These are phyloP conservation scores for Columba livia DNA, from an alignment of 2,113 vertebrate genomes.

Conservation along the genomic window DNA sequence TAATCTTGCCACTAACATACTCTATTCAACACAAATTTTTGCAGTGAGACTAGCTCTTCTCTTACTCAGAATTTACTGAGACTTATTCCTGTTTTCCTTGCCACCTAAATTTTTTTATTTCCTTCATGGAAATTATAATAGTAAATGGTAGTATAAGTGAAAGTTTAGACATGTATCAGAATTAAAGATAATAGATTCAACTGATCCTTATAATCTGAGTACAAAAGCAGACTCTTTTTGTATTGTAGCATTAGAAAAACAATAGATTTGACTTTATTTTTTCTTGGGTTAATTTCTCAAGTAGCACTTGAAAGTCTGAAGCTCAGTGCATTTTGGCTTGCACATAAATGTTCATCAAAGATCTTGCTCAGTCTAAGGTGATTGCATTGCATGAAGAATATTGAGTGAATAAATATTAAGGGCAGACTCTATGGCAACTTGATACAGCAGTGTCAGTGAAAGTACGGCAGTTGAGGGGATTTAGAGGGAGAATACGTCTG, in stretches of 20 bases:
- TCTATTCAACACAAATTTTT: accelerated
- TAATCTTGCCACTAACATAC: not conserved
- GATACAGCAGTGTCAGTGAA: not conserved
- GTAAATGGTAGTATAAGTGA: not conserved
- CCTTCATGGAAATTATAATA: not conserved
- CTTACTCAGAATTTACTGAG: not conserved
- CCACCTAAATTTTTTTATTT: not conserved
- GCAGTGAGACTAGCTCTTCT: not conserved
- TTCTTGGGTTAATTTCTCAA: not conserved
- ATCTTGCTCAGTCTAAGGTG: not conserved
- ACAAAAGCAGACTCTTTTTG: not conserved
- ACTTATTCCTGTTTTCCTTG: not conserved
- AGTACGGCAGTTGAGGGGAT: not conserved
- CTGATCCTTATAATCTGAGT: accelerated
- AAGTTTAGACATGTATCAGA: not conserved
- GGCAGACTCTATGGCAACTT: not conserved
- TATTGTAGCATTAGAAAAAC: not conserved
- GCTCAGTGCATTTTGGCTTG: accelerated
- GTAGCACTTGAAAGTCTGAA: not conserved
- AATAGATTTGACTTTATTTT: accelerated
- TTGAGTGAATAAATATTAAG: not conserved
- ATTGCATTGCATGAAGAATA: not conserved
- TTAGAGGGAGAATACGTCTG: not conserved
- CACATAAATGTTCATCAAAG: not conserved
- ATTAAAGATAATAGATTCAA: not conserved